Percentiles rank a stretch among this genome's conserved stretches.
These are phyloP conservation scores for Drosophila nigritarsus DNA, from an alignment of 2,888 invertebrate genomes.

Conservation along the genomic window DNA sequence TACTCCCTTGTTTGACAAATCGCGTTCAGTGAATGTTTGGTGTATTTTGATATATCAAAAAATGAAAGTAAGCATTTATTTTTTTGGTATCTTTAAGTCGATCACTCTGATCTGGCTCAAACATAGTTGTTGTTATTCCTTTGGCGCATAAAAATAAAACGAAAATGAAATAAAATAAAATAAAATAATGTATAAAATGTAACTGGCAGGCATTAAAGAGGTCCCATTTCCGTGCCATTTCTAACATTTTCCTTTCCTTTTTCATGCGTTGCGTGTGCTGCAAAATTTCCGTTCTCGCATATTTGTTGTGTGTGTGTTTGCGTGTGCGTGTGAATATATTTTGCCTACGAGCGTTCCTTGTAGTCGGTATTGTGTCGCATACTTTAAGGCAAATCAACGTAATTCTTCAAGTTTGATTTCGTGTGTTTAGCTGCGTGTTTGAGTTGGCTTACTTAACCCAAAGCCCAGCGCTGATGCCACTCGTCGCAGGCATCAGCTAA, in stretches of 20 bases:
- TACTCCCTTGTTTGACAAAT: no score
- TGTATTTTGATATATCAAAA: neutral
- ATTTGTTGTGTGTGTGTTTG: neutral
- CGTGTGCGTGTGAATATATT: neutral
- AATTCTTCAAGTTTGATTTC: slow-evolving; percentile 77
- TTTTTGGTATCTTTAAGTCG: neutral
- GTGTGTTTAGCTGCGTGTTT: slow-evolving; percentile 73
- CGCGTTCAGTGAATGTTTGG: neutral
- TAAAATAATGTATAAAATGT: slow-evolving; percentile 50
- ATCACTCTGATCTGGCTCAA: neutral
- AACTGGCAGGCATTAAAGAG: slow-evolving; percentile 64
- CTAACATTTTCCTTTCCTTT: slow-evolving; percentile 9
- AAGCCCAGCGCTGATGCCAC: slow-evolving; percentile 54
- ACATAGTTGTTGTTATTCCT: slow-evolving; percentile 13
- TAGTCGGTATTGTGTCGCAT: slow-evolving; percentile 15
- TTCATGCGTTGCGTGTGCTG: slow-evolving; percentile 65
- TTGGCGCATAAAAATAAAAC: slow-evolving; percentile 63
- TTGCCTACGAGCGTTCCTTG: slow-evolving; percentile 14
- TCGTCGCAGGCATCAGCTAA: slow-evolving; percentile 28
- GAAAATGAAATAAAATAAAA: slow-evolving; percentile 66
- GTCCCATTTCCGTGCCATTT: slow-evolving; percentile 24
- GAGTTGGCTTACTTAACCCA: slow-evolving; percentile 69
- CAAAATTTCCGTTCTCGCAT: slow-evolving; percentile 69
- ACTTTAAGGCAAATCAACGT: slow-evolving; percentile 72
- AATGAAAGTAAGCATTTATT: accelerated